phyloP scores from a whole-genome alignment of 2,113 vertebrate species.

The Pseudopodoces humilis region DNA sequence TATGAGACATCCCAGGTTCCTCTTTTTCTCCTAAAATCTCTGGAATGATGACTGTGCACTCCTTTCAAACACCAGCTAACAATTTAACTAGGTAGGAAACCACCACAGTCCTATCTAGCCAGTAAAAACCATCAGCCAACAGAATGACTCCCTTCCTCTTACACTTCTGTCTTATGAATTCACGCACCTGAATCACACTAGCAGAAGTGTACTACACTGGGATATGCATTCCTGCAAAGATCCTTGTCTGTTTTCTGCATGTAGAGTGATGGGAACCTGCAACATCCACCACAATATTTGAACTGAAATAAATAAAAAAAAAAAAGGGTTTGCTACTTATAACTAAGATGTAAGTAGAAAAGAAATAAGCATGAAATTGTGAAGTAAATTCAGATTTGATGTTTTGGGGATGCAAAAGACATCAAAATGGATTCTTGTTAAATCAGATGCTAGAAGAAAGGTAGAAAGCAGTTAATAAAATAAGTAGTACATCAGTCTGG shows the following conservation, averaged over 20 bases:
- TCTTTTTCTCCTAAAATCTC: neutral
- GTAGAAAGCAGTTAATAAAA: neutral
- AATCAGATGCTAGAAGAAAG: neutral
- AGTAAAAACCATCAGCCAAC: neutral
- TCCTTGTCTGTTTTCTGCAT: neutral
- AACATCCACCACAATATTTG: neutral
- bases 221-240: neutral
- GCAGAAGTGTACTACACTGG: neutral
- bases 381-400: neutral
- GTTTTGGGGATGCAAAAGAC: neutral
- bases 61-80: neutral
- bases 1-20: neutral
- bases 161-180: neutral
- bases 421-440: neutral
- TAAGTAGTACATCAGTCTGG: neutral
- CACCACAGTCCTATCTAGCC: neutral
- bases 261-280: neutral
- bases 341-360: neutral
- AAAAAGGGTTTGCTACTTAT: neutral
- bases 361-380: neutral
- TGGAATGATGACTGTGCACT: neutral
- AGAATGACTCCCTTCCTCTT: neutral
- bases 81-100: neutral
- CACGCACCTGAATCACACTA: neutral
- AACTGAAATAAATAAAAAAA: neutral